Conservation (phyloP, 1,140 invertebrate genomes). For the Thalassaphorura encarpata region DNA sequence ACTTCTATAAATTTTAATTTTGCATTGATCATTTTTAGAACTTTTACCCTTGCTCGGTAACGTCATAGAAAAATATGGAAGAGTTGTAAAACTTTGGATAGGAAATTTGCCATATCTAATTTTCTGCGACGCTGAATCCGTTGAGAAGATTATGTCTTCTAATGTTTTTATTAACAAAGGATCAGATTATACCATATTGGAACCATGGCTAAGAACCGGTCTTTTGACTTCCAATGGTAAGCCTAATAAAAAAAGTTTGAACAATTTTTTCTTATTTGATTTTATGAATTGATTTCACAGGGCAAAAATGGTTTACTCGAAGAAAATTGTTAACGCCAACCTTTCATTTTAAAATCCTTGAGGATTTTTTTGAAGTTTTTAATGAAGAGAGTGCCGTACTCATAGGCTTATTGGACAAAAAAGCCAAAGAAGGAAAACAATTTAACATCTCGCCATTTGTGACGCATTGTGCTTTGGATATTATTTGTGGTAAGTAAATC, state of each 20-base stretch:
- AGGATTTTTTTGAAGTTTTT: slow-evolving; percentile 73
- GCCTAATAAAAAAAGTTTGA: not conserved
- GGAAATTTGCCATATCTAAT: too few species aligned
- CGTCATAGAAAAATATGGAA: too few species aligned
- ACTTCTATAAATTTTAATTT: too few species aligned
- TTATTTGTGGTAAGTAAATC: slow-evolving; percentile 63
- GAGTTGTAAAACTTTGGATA: too few species aligned
- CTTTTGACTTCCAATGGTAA: slow-evolving; percentile 16
- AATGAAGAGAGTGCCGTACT: slow-evolving; percentile 61
- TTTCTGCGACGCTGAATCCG: too few species aligned
- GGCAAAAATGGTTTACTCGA: slow-evolving; percentile 65
- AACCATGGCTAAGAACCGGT: slow-evolving; percentile 44
- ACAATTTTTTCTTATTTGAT: too few species aligned
- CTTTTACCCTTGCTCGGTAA: too few species aligned
- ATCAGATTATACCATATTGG: slow-evolving; percentile 56
- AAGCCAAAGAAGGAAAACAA: slow-evolving; percentile 42
- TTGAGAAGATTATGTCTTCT: slow-evolving; percentile 55
- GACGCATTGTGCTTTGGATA: slow-evolving; percentile 60
- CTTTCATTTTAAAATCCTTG: slow-evolving; percentile 80
- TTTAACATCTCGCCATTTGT: slow-evolving; percentile 55
- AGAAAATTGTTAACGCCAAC: slow-evolving; percentile 76
- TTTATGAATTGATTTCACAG: slow-evolving; percentile 37
- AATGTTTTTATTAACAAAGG: slow-evolving; percentile 62
- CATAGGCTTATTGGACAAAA: slow-evolving; percentile 49
- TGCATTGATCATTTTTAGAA: too few species aligned